Percentiles rank a stretch among this genome's conserved stretches.
Conservation (phyloP, 2,797 vertebrate genomes). For the Kryptolebias ocellatus region DNA sequence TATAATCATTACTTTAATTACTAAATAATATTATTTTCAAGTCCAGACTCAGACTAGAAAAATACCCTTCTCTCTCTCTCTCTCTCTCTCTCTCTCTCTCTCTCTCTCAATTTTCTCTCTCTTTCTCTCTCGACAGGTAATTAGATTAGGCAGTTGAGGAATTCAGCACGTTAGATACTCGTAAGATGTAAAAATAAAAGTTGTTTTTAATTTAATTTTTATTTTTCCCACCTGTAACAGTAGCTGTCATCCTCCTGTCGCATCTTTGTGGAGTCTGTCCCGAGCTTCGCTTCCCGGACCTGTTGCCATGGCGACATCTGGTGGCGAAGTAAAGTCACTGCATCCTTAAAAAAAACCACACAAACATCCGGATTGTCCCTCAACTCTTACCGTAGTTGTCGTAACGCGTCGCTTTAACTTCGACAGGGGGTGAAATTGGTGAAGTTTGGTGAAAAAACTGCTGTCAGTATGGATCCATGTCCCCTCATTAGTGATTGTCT, state of each 20-base stretch:
- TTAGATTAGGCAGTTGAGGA: too few relatives aligned
- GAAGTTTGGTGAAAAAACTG: rapidly evolving
- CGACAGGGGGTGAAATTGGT: too few relatives aligned
- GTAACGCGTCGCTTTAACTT: not conserved
- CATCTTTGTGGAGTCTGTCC: too few relatives aligned
- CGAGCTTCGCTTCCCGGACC: not conserved
- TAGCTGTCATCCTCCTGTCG: too few relatives aligned
- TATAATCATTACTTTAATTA: not conserved
- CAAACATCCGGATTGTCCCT: slow-evolving; percentile 18
- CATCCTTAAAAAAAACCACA: not conserved
- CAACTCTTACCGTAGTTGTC: slow-evolving; percentile 51
- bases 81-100: too few relatives aligned
- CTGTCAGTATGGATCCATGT: slow-evolving; percentile 49
- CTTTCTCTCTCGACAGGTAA: too few relatives aligned
- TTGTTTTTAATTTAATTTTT: too few relatives aligned
- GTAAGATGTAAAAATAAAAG: too few relatives aligned
- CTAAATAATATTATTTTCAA: not conserved
- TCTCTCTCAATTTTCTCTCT: too few relatives aligned
- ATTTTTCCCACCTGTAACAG: too few relatives aligned
- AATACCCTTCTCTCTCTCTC: not conserved
- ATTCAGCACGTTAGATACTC: too few relatives aligned
- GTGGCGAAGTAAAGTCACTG: not conserved
- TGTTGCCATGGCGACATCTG: slow-evolving; percentile 76
- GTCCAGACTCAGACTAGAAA: not conserved
- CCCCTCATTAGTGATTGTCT: slow-evolving; percentile 75